Percentiles rank a stretch among this genome's conserved stretches.
Conservation (phyloP, 2,113 vertebrate species). For the Chaetodon auriga region DNA sequence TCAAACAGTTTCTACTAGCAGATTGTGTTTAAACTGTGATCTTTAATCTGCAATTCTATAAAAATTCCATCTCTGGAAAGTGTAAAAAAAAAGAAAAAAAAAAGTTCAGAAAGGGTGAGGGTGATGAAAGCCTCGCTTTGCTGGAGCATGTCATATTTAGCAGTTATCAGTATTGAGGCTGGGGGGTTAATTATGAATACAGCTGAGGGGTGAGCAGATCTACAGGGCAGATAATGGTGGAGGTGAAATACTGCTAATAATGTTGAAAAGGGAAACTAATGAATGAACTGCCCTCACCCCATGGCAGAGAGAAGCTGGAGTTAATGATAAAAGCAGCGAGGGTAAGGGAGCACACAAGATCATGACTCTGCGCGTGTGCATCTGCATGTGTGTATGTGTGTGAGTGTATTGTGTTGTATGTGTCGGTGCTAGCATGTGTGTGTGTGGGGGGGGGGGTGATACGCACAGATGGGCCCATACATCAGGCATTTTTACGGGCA, state of each 20-base stretch:
- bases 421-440: not conserved
- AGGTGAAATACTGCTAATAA: conserved; percentile 48
- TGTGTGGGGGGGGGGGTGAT: not conserved
- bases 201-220: conserved; percentile 22
- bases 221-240: conserved; percentile 27
- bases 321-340: conserved; percentile 44
- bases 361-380: not conserved
- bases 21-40: not conserved
- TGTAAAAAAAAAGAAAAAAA: not conserved
- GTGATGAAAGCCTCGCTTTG: conserved; percentile 5
- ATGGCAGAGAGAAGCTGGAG: not conserved
- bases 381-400: conserved; percentile 1
- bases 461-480: conserved; percentile 24
- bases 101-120: not conserved
- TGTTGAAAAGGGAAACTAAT: conserved; percentile 43
- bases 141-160: conserved; percentile 24
- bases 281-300: conserved; percentile 7
- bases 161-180: conserved; percentile 25
- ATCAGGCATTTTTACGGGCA: conserved; percentile 31
- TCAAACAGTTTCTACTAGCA: not conserved
- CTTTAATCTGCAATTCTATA: not conserved
- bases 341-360: conserved; percentile 10
- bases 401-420: not conserved
- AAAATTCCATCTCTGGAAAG: not conserved
- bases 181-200: conserved; percentile 37